A percentile compares a stretch with the other conserved stretches of the same genome.
These are phyloP conservation scores for Passer domesticus DNA, from an alignment of 2,113 vertebrate species.

Conservation along the genomic window DNA sequence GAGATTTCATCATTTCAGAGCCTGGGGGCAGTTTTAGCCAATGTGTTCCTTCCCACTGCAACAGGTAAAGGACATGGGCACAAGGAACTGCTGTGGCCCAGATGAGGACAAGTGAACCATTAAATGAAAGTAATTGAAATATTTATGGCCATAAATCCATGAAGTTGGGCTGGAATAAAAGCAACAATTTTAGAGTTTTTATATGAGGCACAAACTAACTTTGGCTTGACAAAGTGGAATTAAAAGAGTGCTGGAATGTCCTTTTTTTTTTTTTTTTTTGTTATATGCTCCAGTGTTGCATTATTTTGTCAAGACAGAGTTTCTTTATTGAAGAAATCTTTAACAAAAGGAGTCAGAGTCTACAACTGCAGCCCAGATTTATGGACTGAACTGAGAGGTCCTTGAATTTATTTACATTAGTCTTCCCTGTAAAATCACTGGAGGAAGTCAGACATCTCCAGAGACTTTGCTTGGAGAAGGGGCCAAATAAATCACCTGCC, in stretches of 20 bases:
- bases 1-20: background rate
- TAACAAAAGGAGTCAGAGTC: background rate
- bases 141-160: background rate
- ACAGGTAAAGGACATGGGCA: background rate
- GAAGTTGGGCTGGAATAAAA: background rate
- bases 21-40: background rate
- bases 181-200: background rate
- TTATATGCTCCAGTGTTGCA: background rate
- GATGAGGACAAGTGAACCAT: background rate
- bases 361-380: background rate
- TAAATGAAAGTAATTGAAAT: background rate
- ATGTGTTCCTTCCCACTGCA: background rate
- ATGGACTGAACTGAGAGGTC: background rate
- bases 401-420: background rate
- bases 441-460: background rate
- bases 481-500: background rate
- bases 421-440: background rate
- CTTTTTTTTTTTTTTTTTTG: background rate
- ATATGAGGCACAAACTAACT: background rate
- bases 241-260: background rate
- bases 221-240: background rate
- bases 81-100: background rate
- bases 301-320: background rate
- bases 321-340: background rate
- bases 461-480: background rate